Evolutionary conservation across 2,888 invertebrate species (phyloP), one percentile per base, ranked within the genome.

Genomic region (Stenurella melanura): DNA sequence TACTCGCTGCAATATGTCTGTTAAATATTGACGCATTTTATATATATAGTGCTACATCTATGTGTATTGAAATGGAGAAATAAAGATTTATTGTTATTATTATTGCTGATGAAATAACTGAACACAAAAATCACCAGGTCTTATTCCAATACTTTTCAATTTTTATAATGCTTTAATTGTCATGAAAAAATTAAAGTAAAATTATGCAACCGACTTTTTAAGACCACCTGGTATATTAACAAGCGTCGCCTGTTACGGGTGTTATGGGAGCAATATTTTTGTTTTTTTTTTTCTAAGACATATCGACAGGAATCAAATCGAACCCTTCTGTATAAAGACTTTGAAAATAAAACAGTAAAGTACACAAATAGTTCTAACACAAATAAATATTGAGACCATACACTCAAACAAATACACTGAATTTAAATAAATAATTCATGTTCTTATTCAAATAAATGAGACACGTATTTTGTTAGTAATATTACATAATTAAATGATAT

Each of bases 401-500:
- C 60, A 60, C 74, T 74, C 68, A 74, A 74, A 74, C 74, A 74
- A 74, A 74, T 74, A 68, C 67, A 58, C n/a, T 18, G 67, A 74
- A 74, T 74, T 74, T 74, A 58, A 74, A 74, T 74, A 74, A 74
- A 74, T 74, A 74, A n/a, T 67, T 67, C n/a, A n/a, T 15, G 42
- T 26, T 60, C 58, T 54, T 74, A 61, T 74, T 74, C 74, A 74
- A 74, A 75, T 70, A 75, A 71, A 63, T 72, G 72, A 15, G 54
- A 30, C 4, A 17, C 50, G 64, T 56, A 78, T 69, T 69, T 26
- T 64, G 75, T 77, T 74, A 69, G 78, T 78, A 73, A 75, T 78
- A 75, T 78, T 78, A 76, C 73, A 69, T 70, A 78, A 78, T 75
- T 73, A 74, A 50, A 61, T 74, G 57, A 67, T 50, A 50, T 21